Conservation (phyloP, 2,113 vertebrate species). For the Melanostigma gelatinosum region DNA sequence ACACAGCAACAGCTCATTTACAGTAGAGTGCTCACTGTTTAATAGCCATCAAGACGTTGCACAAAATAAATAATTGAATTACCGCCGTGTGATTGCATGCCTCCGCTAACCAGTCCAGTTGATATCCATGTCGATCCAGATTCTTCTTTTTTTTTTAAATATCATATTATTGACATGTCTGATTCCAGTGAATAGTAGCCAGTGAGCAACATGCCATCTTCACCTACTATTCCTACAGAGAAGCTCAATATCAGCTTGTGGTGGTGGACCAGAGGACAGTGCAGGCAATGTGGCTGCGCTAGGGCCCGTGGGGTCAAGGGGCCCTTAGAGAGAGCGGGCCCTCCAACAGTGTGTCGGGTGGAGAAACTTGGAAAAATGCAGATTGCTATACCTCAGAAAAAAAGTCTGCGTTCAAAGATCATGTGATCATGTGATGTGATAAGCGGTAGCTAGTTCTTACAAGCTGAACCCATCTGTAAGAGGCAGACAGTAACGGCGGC, state of each 20-base stretch:
- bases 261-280: background rate
- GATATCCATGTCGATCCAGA: background rate
- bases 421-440: background rate
- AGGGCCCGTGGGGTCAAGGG: background rate
- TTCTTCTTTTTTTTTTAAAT: too few species aligned
- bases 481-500: too few species aligned
- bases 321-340: background rate
- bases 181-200: background rate
- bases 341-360: background rate
- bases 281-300: too few species aligned
- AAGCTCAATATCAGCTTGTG: background rate
- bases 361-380: background rate
- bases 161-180: background rate
- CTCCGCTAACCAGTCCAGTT: background rate
- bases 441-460: background rate
- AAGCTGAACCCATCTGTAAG: background rate
- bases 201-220: background rate
- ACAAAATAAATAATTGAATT: background rate
- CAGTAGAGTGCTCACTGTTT: slow-evolving; percentile 35
- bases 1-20: slow-evolving; percentile 50
- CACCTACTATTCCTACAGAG: background rate
- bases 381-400: too few species aligned
- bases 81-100: background rate
- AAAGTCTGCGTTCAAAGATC: too few species aligned
- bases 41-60: slow-evolving; percentile 41